Conservation (phyloP, 1,140 invertebrate species). For the Atta cephalotes region DNA sequence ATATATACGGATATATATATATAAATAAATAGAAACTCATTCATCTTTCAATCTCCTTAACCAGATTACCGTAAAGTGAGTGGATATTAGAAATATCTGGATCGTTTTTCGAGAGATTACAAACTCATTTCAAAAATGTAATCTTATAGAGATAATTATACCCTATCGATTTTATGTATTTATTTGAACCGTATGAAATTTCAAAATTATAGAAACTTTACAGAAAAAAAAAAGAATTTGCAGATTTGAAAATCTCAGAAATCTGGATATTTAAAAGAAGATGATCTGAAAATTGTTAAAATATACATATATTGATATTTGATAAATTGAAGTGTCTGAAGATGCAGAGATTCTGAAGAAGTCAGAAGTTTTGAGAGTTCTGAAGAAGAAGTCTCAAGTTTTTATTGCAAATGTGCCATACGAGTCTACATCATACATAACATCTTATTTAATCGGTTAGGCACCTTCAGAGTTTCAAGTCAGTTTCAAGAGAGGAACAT, state of each 20-base stretch:
- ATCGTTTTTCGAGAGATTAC: constrained; percentile 10
- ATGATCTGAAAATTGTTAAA: background rate
- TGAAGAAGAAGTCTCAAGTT: background rate
- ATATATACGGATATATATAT: too few species aligned
- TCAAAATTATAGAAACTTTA: background rate
- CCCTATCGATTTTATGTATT: background rate
- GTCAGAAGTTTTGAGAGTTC: too few species aligned
- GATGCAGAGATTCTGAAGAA: background rate
- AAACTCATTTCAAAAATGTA: constrained; percentile 7
- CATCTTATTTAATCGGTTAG: constrained; percentile 18
- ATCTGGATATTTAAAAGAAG: background rate
- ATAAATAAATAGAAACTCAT: too few species aligned
- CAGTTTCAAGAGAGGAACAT: background rate
- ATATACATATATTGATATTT: background rate
- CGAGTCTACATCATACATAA: background rate
- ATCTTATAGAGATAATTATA: background rate
- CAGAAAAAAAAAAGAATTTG: background rate
- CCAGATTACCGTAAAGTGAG: background rate
- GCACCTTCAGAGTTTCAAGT: background rate
- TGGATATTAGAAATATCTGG: constrained; percentile 21
- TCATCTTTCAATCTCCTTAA: constrained; percentile 21
- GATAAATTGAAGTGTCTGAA: background rate
- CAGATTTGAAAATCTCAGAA: background rate
- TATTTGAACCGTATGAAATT: background rate
- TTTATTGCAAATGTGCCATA: background rate